Evolutionary conservation across 2,888 invertebrate genomes (phyloP).

Genomic region (Alloscopus bannaensis): DNA sequence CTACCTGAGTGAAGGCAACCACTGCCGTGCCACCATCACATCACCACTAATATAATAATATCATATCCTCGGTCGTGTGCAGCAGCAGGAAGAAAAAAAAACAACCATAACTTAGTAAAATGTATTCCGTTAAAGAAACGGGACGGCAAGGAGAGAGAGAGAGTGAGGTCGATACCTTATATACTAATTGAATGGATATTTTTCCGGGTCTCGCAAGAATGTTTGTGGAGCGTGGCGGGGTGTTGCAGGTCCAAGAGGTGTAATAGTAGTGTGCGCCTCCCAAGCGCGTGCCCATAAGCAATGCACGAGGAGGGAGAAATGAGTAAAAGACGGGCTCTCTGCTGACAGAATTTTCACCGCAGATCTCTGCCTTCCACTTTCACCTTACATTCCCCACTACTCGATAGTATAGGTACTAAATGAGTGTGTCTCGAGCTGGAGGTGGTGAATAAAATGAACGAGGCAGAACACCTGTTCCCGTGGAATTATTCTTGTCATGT

Average conservation of each 20-base stretch:
- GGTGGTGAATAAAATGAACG: slow-evolving; percentile 54
- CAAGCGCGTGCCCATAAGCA: slow-evolving; percentile 3
- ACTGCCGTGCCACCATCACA: slow-evolving; percentile 36
- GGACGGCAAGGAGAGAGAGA: no score
- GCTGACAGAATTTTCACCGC: slow-evolving; percentile 21
- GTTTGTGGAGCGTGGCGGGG: slow-evolving; percentile 13
- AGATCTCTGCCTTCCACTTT: not conserved
- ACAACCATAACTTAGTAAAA: slow-evolving; percentile 52
- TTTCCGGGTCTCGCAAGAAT: slow-evolving; percentile 56
- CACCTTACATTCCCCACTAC: not conserved
- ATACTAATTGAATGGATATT: slow-evolving; percentile 59
- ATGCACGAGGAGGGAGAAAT: not conserved
- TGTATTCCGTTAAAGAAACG: slow-evolving; percentile 22
- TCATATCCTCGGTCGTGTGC: no score
- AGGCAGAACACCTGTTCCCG: slow-evolving; percentile 59
- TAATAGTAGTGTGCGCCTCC: no score
- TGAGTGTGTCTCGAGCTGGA: no score
- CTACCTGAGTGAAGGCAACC: slow-evolving; percentile 55
- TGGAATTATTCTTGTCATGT: slow-evolving; percentile 63
- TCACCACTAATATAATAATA: slow-evolving; percentile 50
- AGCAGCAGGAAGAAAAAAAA: no score
- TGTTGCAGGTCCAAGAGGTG: slow-evolving; percentile 5
- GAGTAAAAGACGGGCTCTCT: slow-evolving; percentile 18
- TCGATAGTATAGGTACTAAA: no score
- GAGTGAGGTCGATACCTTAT: slow-evolving; percentile 46